phyloP scores from a whole-genome alignment of 2,888 invertebrate genomes.

The Sylvicola fuscatus region DNA sequence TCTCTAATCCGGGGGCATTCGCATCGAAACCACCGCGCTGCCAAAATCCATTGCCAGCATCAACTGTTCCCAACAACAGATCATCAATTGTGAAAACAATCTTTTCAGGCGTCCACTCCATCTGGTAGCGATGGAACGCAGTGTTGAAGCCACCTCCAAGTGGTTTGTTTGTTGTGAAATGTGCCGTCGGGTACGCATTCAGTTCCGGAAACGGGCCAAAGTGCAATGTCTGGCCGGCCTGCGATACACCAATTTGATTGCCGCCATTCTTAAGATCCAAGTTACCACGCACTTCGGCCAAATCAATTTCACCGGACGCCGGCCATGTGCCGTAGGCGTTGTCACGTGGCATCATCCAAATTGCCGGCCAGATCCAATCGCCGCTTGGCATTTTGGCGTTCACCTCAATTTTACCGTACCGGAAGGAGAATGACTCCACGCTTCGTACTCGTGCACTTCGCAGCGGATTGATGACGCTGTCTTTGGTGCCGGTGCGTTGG shows the following conservation, averaged over 20 bases:
- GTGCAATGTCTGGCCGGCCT: constrained; percentile 20
- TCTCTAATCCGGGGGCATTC: constrained; percentile 14
- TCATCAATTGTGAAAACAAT: constrained; percentile 26
- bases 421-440: constrained; percentile 15
- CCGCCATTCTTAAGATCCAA: constrained; percentile 8
- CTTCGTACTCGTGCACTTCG: constrained; percentile 23
- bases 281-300: constrained; percentile 20
- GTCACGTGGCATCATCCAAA: constrained; percentile 12
- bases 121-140: constrained; percentile 12
- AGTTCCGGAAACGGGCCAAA: constrained; percentile 16
- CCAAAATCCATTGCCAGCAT: constrained; percentile 41
- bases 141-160: constrained; percentile 7
- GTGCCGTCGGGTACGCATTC: constrained; percentile 14
- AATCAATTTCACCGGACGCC: constrained; percentile 23
- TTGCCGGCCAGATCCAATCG: constrained; percentile 15
- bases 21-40: constrained; percentile 21
- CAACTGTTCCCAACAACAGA: constrained; percentile 27
- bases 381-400: constrained; percentile 18
- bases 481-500: constrained; percentile 16
- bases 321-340: constrained; percentile 21
- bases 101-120: constrained; percentile 12
- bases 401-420: constrained; percentile 18
- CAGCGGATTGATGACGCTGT: constrained; percentile 26
- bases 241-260: constrained; percentile 10
- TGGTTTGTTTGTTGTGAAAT: constrained; percentile 10